Conservation (phyloP, 1,140 invertebrate genomes). For the Rhagoletis zephyria region DNA sequence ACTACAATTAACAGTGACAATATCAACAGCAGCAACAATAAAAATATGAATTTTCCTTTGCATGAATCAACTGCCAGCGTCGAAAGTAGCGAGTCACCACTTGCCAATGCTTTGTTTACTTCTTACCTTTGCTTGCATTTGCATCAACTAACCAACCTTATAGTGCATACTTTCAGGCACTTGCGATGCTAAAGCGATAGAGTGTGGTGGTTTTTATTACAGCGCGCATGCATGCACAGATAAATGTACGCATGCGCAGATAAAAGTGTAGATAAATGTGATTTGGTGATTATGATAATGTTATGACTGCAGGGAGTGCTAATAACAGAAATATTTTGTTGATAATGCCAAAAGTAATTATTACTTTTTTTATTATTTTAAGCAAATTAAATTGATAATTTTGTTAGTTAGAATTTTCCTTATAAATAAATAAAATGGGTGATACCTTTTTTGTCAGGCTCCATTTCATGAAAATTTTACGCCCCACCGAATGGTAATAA, state of each 20-base stretch:
- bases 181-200: neutral
- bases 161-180: conserved; percentile 43
- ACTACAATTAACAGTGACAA: too few species aligned
- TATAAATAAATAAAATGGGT: too few species aligned
- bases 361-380: too few species aligned
- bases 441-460: too few species aligned
- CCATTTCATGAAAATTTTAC: too few species aligned
- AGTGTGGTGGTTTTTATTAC: neutral
- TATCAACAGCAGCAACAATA: neutral
- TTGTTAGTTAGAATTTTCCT: too few species aligned
- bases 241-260: conserved; percentile 4
- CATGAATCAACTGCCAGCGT: neutral
- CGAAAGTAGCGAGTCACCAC: neutral
- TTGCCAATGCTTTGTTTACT: too few species aligned
- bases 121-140: neutral
- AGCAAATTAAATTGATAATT: too few species aligned
- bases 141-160: neutral
- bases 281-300: neutral
- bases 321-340: neutral
- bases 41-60: neutral
- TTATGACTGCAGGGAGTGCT: neutral
- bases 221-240: conserved; percentile 30
- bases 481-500: too few species aligned
- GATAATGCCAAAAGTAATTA: too few species aligned
- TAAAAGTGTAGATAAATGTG: neutral